Evolutionary conservation across 2,113 vertebrate species (phyloP).

Genomic region (Sciurus niger): DNA sequence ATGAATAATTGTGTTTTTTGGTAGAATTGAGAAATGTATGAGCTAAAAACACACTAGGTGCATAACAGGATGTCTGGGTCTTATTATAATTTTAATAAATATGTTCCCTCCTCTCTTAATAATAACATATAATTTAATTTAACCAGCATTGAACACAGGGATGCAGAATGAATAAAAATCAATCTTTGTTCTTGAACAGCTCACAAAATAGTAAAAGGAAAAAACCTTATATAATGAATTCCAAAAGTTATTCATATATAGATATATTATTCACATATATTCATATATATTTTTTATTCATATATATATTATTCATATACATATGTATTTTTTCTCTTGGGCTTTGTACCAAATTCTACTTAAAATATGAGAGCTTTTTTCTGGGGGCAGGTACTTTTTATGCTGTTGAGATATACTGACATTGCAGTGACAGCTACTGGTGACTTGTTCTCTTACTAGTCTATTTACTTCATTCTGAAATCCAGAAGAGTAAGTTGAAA

Average conservation of each 20-base stretch:
- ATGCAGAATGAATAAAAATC: slow-evolving; percentile 63
- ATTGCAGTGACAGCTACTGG: neutral
- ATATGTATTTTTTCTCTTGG: neutral
- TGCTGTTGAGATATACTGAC: neutral
- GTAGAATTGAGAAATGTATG: slow-evolving; percentile 37
- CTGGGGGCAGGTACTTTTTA: neutral
- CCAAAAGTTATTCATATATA: neutral
- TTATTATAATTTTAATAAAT: slow-evolving; percentile 59
- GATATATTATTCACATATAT: neutral
- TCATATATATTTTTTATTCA: too few relatives aligned
- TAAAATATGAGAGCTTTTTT: slow-evolving; percentile 49
- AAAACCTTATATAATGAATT: neutral
- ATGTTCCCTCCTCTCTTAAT: slow-evolving; percentile 21
- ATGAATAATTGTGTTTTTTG: slow-evolving; percentile 39
- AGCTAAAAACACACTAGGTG: neutral
- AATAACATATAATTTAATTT: slow-evolving; percentile 66
- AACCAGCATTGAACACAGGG: slow-evolving; percentile 48
- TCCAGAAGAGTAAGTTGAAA: neutral
- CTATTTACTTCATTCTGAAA: slow-evolving; percentile 6
- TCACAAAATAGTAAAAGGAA: slow-evolving; percentile 44
- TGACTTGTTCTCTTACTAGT: neutral
- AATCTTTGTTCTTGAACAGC: slow-evolving; percentile 44
- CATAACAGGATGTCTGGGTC: slow-evolving; percentile 18
- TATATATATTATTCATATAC: neutral
- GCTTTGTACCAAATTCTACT: slow-evolving; percentile 42